Conservation (phyloP, 2,888 invertebrate genomes). For the Drosophila infuscata region DNA sequence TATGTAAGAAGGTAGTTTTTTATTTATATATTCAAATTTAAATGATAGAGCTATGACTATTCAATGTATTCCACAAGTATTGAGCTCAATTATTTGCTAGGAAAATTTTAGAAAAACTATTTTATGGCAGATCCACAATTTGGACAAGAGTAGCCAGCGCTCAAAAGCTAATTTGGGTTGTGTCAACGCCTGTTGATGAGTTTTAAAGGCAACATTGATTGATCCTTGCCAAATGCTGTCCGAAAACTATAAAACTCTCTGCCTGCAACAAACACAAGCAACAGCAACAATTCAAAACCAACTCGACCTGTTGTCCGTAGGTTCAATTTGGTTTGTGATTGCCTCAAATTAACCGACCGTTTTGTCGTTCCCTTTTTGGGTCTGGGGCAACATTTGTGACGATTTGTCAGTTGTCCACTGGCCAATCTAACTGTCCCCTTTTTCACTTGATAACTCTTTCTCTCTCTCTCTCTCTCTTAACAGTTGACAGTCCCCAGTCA, state of each 20-base stretch:
- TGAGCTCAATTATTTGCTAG: neutral
- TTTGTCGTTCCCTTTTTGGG: conserved; percentile 39
- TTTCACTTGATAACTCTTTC: conserved; percentile 15
- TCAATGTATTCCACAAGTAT: neutral
- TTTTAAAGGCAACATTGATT: conserved; percentile 50
- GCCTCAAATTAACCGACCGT: conserved; percentile 73
- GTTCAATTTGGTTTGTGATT: conserved; percentile 72
- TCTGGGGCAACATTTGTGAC: conserved; percentile 29
- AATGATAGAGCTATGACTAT: neutral
- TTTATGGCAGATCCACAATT: neutral
- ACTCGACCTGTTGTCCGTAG: conserved; percentile 34
- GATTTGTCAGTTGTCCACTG: conserved; percentile 72
- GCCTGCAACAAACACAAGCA: neutral
- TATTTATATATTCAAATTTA: neutral
- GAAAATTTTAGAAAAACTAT: neutral
- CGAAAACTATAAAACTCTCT: conserved; percentile 52
- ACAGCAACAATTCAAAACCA: conserved; percentile 1
- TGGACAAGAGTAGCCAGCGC: conserved; percentile 23
- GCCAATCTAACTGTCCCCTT: conserved; percentile 17
- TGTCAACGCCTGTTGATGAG: conserved; percentile 15
- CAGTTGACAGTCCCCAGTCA: conserved; percentile 50
- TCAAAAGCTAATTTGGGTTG: conserved; percentile 38
- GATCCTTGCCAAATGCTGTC: conserved; percentile 52
- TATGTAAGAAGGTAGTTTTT: too few relatives aligned
- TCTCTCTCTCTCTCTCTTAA: neutral